phyloP scores from a whole-genome alignment of 2,888 invertebrate species.

The Ceriagrion tenellum region DNA sequence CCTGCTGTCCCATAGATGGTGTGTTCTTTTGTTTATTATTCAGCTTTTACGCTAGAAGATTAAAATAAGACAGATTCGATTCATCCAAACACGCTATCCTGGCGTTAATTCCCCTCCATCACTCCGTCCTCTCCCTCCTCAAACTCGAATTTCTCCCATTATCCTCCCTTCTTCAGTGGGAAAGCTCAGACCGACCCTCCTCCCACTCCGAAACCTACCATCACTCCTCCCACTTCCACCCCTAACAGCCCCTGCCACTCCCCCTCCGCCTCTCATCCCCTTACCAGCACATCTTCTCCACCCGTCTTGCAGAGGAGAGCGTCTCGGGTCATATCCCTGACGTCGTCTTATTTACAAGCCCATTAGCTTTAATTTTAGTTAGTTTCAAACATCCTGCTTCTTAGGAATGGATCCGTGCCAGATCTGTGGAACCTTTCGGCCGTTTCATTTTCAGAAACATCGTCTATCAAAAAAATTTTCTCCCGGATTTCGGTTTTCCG shows the following conservation, averaged over 20 bases:
- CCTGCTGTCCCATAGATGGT: neutral
- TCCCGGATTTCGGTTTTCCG: neutral
- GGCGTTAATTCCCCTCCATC: conserved; percentile 29
- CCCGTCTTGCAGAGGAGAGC: neutral
- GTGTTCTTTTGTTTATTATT: conserved; percentile 12
- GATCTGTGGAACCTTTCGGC: conserved; percentile 20
- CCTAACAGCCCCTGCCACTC: neutral
- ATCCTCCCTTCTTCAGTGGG: neutral
- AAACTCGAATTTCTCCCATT: neutral
- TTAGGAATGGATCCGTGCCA: conserved; percentile 64
- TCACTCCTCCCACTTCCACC: neutral
- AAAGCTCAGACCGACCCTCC: neutral
- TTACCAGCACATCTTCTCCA: neutral
- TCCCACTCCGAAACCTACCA: neutral
- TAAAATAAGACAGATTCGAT: conserved; percentile 49
- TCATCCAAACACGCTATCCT: conserved; percentile 55
- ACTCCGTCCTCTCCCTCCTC: neutral
- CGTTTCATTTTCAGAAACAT: conserved; percentile 65
- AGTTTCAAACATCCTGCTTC: conserved; percentile 67
- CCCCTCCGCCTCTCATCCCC: neutral
- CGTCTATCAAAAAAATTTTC: conserved; percentile 62
- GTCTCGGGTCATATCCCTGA: conserved; percentile 63
- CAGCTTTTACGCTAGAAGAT: neutral
- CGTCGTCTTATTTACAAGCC: conserved; percentile 67
- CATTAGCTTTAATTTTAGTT: conserved; percentile 68